These are phyloP conservation scores for Mystacornis crossleyi DNA, from an alignment of 2,113 vertebrate species.

Conservation along the genomic window DNA sequence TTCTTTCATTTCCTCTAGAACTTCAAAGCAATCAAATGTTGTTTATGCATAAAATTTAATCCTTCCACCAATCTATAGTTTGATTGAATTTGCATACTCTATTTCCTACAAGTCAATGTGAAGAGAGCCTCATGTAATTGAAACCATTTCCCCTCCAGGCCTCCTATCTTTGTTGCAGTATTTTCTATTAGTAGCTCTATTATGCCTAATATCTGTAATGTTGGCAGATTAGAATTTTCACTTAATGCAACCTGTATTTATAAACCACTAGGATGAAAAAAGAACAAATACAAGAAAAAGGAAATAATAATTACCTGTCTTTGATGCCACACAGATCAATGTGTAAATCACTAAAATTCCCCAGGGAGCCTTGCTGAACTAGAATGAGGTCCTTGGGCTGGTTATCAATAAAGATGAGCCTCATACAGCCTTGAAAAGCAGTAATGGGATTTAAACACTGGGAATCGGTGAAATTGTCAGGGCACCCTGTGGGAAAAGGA, in stretches of 20 bases:
- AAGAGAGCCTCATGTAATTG: slow-evolving; percentile 69
- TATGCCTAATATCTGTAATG: slow-evolving; percentile 72
- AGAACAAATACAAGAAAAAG: slow-evolving; percentile 51
- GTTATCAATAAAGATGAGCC: slow-evolving; percentile 92
- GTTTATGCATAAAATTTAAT: slow-evolving; percentile 76
- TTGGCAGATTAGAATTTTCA: slow-evolving; percentile 62
- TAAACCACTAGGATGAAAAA: slow-evolving; percentile 55
- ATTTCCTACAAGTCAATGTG: slow-evolving; percentile 68
- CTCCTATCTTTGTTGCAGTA: slow-evolving; percentile 61
- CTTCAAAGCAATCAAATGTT: slow-evolving; percentile 73
- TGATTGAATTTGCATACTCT: slow-evolving; percentile 78
- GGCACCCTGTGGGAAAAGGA: slow-evolving; percentile 84
- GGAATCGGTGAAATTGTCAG: slow-evolving; percentile 72
- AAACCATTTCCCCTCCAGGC: slow-evolving; percentile 65
- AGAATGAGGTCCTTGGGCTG: slow-evolving; percentile 89
- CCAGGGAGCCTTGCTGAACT: slow-evolving; percentile 91
- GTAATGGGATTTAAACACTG: slow-evolving; percentile 84
- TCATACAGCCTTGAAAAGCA: slow-evolving; percentile 95
- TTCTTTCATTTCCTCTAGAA: slow-evolving; percentile 46
- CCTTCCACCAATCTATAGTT: slow-evolving; percentile 71
- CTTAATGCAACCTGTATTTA: slow-evolving; percentile 68
- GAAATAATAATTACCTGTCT: slow-evolving; percentile 90
- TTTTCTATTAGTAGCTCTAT: slow-evolving; percentile 72
- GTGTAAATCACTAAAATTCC: slow-evolving; percentile 91
- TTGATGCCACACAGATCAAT: slow-evolving; percentile 95